Conservation (phyloP, 2,888 invertebrate genomes). For the Lochmaea crataegi region DNA sequence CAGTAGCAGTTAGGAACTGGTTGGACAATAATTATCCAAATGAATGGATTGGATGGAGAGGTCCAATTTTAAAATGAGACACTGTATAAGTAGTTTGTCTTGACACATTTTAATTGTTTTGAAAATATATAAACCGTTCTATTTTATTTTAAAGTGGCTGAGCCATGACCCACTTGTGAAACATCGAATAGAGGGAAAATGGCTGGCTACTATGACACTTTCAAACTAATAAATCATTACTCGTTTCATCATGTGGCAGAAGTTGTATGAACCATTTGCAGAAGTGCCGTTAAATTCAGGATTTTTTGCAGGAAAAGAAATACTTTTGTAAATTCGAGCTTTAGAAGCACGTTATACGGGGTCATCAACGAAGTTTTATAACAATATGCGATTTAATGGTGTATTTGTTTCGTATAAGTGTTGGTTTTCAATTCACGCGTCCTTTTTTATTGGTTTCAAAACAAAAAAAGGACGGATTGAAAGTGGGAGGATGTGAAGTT, state of each 20-base stretch:
- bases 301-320: slow-evolving; percentile 13
- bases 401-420: no score
- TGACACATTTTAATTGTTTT: background rate
- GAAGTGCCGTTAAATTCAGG: slow-evolving; percentile 11
- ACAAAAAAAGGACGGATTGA: no score
- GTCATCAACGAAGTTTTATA: background rate
- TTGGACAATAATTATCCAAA: no score
- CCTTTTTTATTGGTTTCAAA: no score
- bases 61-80: no score
- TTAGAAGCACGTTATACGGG: background rate
- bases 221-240: slow-evolving; percentile 37
- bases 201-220: slow-evolving; percentile 27
- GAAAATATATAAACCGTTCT: background rate
- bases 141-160: slow-evolving; percentile 24
- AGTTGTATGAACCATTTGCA: slow-evolving; percentile 23
- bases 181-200: slow-evolving; percentile 24
- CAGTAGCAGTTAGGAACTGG: no score
- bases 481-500: no score
- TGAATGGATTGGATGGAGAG: no score
- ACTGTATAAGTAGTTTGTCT: no score
- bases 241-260: slow-evolving; percentile 29
- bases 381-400: no score
- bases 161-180: slow-evolving; percentile 24
- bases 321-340: slow-evolving; percentile 13
- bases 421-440: no score